Conservation (phyloP, 2,797 vertebrate genomes). For the Botia almorhae region DNA sequence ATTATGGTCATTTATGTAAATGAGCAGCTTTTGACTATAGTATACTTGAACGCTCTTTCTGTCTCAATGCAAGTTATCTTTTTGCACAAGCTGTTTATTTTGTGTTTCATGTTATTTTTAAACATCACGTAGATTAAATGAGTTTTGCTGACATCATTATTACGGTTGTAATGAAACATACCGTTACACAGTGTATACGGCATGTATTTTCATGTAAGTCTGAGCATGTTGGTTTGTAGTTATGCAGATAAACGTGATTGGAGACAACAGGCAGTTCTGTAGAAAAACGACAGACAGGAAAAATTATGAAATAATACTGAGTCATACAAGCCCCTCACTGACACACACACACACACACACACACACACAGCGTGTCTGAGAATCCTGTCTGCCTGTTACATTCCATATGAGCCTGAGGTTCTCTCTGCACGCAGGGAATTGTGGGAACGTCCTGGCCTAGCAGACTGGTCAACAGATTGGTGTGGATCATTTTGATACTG, state of each 20-base stretch:
- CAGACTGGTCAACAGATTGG: slow-evolving; percentile 62
- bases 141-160: too few relatives aligned
- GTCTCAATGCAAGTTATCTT: too few relatives aligned
- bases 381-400: slow-evolving; percentile 43
- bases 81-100: too few relatives aligned
- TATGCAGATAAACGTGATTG: background rate
- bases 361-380: slow-evolving; percentile 29
- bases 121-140: too few relatives aligned
- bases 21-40: too few relatives aligned
- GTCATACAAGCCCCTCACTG: slow-evolving; percentile 48
- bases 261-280: slow-evolving; percentile 22
- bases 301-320: slow-evolving; percentile 55
- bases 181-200: too few relatives aligned
- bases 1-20: too few relatives aligned
- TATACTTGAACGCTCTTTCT: too few relatives aligned
- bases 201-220: background rate
- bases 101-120: too few relatives aligned
- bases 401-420: slow-evolving; percentile 52
- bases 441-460: slow-evolving; percentile 53
- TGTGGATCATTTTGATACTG: slow-evolving; percentile 53
- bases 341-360: slow-evolving; percentile 33
- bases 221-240: background rate
- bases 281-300: slow-evolving; percentile 28
- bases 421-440: slow-evolving; percentile 48
- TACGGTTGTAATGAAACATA: too few relatives aligned